These are phyloP conservation scores for Ammodytes dubius DNA, from an alignment of 2,113 vertebrate genomes.

Conservation along the genomic window DNA sequence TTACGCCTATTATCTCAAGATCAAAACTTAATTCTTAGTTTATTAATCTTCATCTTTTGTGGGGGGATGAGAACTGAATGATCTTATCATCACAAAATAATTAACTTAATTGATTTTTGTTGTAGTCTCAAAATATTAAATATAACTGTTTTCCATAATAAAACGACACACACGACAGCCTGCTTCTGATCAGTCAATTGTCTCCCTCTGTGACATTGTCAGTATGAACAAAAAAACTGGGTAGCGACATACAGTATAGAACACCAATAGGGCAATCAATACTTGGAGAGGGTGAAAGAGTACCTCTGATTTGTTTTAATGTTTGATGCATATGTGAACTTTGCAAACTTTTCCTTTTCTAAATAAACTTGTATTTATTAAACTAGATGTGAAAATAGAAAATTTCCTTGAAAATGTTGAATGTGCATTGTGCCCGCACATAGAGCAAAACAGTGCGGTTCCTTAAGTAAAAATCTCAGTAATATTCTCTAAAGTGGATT, in stretches of 20 bases:
- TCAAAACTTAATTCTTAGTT: slow-evolving; percentile 35
- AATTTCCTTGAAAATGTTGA: no score
- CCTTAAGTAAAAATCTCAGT: no score
- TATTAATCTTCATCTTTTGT: neutral
- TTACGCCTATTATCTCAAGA: slow-evolving; percentile 18
- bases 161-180: slow-evolving; percentile 1
- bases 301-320: slow-evolving; percentile 13
- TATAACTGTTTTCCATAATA: neutral
- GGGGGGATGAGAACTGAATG: slow-evolving; percentile 12
- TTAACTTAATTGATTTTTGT: neutral
- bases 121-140: slow-evolving; percentile 19
- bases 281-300: neutral
- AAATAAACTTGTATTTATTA: neutral
- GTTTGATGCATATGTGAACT: neutral
- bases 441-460: no score
- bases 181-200: neutral
- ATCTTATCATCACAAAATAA: slow-evolving; percentile 8
- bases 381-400: neutral
- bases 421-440: no score
- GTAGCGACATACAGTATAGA: neutral
- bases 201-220: neutral
- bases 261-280: neutral
- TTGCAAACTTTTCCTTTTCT: slow-evolving; percentile 4
- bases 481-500: no score
- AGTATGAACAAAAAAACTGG: neutral